A percentile compares a stretch with the other conserved stretches of the same genome.
Conservation (phyloP, 2,797 vertebrate genomes). For the Pygocentrus nattereri region DNA sequence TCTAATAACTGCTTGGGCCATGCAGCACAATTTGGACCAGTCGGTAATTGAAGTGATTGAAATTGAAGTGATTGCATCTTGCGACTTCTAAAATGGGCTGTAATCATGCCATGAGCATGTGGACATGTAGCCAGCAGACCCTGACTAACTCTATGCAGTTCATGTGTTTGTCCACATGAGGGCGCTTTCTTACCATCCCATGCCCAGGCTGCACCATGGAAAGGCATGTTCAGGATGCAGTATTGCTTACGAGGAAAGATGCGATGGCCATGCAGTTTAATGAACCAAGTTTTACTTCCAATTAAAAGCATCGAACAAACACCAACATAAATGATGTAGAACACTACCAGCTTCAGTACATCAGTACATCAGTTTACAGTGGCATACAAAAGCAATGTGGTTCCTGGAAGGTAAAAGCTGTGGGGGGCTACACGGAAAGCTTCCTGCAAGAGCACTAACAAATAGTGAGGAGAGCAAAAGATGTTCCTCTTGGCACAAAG, state of each 20-base stretch:
- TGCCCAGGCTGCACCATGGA: neutral
- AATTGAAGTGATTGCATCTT: no score
- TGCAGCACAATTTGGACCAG: neutral
- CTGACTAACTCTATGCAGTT: neutral
- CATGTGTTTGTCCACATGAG: neutral
- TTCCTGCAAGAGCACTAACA: neutral
- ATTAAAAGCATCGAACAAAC: conserved; percentile 3
- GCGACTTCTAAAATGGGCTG: no score
- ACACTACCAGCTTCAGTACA: neutral
- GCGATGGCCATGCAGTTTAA: neutral
- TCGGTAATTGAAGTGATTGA: no score
- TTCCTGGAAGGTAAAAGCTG: conserved; percentile 1
- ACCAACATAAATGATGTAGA: conserved; percentile 6
- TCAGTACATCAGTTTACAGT: neutral
- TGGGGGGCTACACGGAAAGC: neutral
- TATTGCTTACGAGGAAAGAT: neutral
- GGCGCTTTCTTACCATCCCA: neutral
- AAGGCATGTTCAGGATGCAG: neutral
- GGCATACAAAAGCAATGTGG: neutral
- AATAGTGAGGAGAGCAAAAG: neutral
- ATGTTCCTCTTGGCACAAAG: neutral
- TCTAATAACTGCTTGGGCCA: no score
- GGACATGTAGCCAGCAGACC: neutral
- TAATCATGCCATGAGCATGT: no score
- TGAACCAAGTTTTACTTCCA: conserved; percentile 15